Conservation (phyloP, 2,113 vertebrate genomes). For the Catharus minimus region DNA sequence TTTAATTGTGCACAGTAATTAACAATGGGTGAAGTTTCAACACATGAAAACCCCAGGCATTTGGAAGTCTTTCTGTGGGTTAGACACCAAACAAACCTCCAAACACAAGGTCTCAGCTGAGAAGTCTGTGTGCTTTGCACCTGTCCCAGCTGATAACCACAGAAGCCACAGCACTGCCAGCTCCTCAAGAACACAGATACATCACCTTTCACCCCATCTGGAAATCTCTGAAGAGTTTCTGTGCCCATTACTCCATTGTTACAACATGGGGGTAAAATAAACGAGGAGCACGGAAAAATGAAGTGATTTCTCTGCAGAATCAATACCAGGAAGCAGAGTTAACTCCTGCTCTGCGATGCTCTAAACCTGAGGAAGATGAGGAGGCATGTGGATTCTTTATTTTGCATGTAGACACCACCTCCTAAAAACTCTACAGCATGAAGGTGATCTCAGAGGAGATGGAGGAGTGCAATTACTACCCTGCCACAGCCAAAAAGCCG, state of each 20-base stretch:
- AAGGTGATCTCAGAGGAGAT: not conserved
- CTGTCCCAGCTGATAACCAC: not conserved
- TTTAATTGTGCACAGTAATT: slow-evolving; percentile 30
- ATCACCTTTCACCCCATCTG: not conserved
- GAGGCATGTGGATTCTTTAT: not conserved
- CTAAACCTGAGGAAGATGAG: not conserved
- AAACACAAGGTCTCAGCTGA: not conserved
- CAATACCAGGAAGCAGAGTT: not conserved
- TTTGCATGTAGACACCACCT: not conserved
- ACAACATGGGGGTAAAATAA: not conserved
- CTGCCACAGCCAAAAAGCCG: not conserved
- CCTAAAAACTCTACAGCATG: not conserved
- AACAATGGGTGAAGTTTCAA: slow-evolving; percentile 11
- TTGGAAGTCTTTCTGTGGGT: slow-evolving; percentile 1
- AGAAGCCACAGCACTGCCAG: not conserved
- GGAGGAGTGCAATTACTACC: not conserved
- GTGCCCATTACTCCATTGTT: not conserved
- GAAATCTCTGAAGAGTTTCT: not conserved
- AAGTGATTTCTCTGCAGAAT: not conserved
- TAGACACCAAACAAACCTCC: not conserved
- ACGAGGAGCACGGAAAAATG: not conserved
- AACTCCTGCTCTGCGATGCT: accelerated
- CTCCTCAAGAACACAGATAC: not conserved
- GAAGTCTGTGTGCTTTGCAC: not conserved
- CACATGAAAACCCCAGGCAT: not conserved